These are phyloP conservation scores for Peromyscus eremicus DNA, from an alignment of 2,797 vertebrate species.

Conservation along the genomic window DNA sequence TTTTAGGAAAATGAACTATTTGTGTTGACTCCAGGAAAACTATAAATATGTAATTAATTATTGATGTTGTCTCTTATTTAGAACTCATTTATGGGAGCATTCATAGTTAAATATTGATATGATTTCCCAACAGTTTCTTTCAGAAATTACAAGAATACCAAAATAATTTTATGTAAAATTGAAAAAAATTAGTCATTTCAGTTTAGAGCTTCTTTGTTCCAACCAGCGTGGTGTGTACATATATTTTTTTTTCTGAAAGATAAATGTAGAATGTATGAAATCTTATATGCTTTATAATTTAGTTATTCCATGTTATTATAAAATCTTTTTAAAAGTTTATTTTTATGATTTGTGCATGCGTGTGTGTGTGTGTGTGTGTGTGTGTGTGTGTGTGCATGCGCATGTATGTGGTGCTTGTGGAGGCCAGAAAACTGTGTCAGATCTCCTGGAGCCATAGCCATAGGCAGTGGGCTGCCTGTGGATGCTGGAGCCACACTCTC, in stretches of 20 bases:
- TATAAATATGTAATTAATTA: not conserved
- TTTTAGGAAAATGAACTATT: not conserved
- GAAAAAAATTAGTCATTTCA: not conserved
- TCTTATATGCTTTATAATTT: not conserved
- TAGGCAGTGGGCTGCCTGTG: not conserved
- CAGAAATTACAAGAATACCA: not conserved
- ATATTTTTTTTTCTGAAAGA: not conserved
- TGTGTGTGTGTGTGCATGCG: not conserved
- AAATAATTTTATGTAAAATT: conserved; percentile 12
- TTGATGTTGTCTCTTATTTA: not conserved
- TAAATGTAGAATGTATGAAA: not conserved
- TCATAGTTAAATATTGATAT: conserved; percentile 38
- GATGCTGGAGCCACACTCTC: not conserved
- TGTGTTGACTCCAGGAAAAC: not conserved
- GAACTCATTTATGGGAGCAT: not conserved
- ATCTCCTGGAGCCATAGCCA: not conserved
- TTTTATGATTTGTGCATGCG: not conserved
- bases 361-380: no score
- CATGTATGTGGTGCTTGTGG: not conserved
- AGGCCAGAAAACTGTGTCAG: not conserved
- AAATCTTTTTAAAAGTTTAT: not conserved
- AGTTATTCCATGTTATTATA: not conserved
- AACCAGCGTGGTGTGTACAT: not conserved
- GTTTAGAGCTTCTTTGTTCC: not conserved
- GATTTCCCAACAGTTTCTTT: not conserved